Evolutionary conservation across 2,888 invertebrate species (phyloP).

Genomic region (Mimumesa dahlbomi): DNA sequence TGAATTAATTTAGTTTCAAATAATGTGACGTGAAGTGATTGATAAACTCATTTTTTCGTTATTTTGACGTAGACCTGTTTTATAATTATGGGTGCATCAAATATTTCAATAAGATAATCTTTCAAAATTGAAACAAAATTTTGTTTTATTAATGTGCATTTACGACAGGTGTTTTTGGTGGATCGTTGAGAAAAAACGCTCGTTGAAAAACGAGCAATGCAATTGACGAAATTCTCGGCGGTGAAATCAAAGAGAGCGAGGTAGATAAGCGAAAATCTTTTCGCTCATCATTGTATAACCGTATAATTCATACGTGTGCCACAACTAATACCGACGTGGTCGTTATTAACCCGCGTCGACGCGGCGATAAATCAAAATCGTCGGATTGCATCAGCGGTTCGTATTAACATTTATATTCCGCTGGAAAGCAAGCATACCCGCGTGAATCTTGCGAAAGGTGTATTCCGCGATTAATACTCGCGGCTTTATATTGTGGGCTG

Average conservation of each 20-base stretch:
- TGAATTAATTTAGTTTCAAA: not conserved
- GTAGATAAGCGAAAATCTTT: not conserved
- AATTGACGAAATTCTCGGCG: constrained; percentile 16
- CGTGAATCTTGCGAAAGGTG: constrained; percentile 32
- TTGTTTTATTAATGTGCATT: no score
- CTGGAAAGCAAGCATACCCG: constrained; percentile 1
- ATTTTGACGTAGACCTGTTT: no score
- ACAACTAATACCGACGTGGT: constrained; percentile 25
- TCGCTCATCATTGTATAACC: not conserved
- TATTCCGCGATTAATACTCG: no score
- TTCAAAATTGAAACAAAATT: no score
- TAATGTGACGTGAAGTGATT: not conserved
- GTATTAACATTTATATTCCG: constrained; percentile 33
- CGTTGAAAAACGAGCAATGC: constrained; percentile 6
- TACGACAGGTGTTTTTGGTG: no score
- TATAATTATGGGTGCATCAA: no score
- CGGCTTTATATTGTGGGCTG: no score
- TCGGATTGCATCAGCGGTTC: constrained; percentile 19
- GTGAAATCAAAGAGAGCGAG: not conserved
- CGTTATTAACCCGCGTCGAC: constrained; percentile 27
- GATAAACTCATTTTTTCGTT: not conserved
- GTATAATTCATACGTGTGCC: constrained; percentile 5
- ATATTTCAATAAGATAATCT: no score
- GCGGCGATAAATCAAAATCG: constrained; percentile 29
- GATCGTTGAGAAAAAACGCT: no score